Evolutionary conservation across 2,888 invertebrate species (phyloP), one percentile per base, ranked within the genome.

Genomic region (Diarsia dahlii): DNA sequence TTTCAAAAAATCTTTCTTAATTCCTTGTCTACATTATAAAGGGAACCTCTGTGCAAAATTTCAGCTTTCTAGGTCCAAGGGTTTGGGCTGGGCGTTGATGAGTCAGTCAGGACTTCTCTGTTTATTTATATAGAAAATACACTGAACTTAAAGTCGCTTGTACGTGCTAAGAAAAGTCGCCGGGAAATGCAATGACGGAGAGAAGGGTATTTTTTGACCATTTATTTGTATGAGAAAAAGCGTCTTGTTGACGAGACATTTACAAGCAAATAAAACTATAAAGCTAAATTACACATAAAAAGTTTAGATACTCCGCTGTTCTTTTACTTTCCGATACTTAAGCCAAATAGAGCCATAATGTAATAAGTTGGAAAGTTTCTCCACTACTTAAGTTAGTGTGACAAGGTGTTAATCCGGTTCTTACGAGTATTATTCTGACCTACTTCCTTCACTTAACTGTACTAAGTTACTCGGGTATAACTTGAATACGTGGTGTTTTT

Each of bases 401-500:
- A 74, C 80, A 76, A 87, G 74, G 78, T 73, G 78, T 69, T 86
- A 86, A 86, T 86, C 85, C 83, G 54, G 68, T 71, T 76, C 76
- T 78, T 84, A 74, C 69, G 74, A 80, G 80, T 79, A 77, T 77
- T 82, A 83, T 87, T 76, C 70, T 87, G 80, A 82, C 82, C 87
- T 70, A 86, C 46, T 87, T 86, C 75, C 78, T 82, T 82, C 54
- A 76, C 74, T 77, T 76, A 58, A 85, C 80, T 77, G 78, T 76
- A 74, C 74, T 74, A 86, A 86, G 73, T 85, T 80, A 45, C 74
- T 48, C 63, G 71, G 58, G 23, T 72, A 69, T 82, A 78, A 82
- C 72, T 82, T 68, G 72, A 72, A 74, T 81, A 80, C 67, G 75
- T 52, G 39, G 34, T 73, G 74, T 75, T 80, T 86, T 77, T 80